phyloP scores from a whole-genome alignment of 2,797 vertebrate species.

The Sebastes matsubarae region DNA sequence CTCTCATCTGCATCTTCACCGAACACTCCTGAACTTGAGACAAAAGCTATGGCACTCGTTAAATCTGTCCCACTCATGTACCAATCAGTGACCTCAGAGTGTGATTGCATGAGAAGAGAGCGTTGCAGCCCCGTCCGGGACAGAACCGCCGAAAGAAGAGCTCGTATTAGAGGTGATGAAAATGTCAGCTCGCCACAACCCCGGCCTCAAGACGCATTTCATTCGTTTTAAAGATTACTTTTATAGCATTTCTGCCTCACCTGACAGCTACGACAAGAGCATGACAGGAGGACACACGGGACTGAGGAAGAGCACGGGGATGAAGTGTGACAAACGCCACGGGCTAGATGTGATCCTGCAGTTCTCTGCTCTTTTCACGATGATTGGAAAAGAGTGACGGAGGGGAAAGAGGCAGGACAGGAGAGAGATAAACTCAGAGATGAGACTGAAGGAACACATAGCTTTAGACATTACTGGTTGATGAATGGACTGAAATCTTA shows the following conservation, averaged over 20 bases:
- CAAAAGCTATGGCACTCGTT: not conserved
- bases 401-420: not conserved
- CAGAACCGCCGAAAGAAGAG: not conserved
- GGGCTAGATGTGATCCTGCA: slow-evolving; percentile 1
- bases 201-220: not conserved
- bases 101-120: slow-evolving; percentile 21
- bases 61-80: not conserved
- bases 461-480: not conserved
- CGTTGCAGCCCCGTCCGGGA: not conserved
- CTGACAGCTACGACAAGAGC: not conserved
- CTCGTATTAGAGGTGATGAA: not conserved
- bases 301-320: not conserved
- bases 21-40: not conserved
- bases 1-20: not conserved
- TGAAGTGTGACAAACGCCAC: slow-evolving; percentile 40
- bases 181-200: slow-evolving; percentile 1
- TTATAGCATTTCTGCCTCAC: slow-evolving; percentile 10
- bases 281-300: slow-evolving; percentile 18
- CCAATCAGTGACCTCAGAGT: slow-evolving; percentile 41
- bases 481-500: not conserved
- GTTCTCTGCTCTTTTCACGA: not conserved
- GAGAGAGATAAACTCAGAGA: not conserved
- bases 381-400: not conserved
- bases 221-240: slow-evolving; percentile 35
- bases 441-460: not conserved